phyloP scores from a whole-genome alignment of 2,113 vertebrate species.

The Crotalus helleri region DNA sequence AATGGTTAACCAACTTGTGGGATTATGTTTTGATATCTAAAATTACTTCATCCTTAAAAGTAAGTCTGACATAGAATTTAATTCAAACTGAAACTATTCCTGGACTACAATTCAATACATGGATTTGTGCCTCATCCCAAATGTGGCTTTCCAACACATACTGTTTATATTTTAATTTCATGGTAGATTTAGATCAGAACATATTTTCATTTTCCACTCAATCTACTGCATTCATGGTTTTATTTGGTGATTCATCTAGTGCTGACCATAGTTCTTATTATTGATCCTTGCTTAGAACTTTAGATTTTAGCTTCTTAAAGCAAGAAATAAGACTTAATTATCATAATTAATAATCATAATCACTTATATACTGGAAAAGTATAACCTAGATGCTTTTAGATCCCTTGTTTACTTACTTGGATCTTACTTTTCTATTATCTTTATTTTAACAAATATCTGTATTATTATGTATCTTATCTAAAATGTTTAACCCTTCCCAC shows the following conservation, averaged over 20 bases:
- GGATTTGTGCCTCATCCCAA: not conserved
- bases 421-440: not conserved
- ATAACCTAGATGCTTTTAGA: not conserved
- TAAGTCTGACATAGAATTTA: not conserved
- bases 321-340: not conserved
- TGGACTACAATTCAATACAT: not conserved
- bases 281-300: not conserved
- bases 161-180: not conserved
- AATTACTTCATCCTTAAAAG: not conserved
- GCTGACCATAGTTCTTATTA: not conserved
- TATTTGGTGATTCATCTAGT: not conserved
- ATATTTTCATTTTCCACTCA: not conserved
- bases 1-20: not conserved
- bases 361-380: not conserved
- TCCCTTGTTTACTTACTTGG: not conserved
- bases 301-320: not conserved
- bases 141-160: not conserved
- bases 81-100: not conserved
- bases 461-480: not conserved
- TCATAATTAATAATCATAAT: not conserved
- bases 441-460: not conserved
- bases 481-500: not conserved
- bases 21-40: not conserved
- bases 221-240: not conserved
- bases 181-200: not conserved